Base-by-base conservation (phyloP, 1,140 invertebrate genomes). In the Holcopasites calliopsidis region DNA sequence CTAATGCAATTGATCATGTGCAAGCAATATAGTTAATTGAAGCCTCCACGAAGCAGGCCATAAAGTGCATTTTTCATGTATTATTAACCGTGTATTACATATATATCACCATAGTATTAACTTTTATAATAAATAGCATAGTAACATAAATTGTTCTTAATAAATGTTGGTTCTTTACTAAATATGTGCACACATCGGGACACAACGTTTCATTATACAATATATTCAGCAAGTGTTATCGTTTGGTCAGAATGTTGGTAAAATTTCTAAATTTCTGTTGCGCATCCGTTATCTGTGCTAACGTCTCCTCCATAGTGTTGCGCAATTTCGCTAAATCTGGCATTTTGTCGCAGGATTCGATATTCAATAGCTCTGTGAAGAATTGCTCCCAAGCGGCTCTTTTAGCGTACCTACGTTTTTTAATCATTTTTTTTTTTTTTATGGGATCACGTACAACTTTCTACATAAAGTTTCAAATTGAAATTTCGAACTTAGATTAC, bases 321-420 rank as follows among this genome's bases (percentile, higher is more conserved):
- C 94, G 93, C 61, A 95, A 87, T 80, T 93, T 92, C 76, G 93
- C 91, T 60, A 95, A 87, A 86, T 95, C 94, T 0, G 95, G 94
- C 87, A 95, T 91, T 77, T 92, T 93, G 28, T 93, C 93, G 77
- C 94, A 95, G 54, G 95, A 94, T 65, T 94, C 93, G n/a, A 95
- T 91, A 87, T 95, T 95, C 50, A 95, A 88, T 58, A 95, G 85
- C 35, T 94, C 92, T 1, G 93, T 93, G 79, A 95, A 95, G 82
- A 94, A 93, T 69, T 92, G 92, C 76, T 95, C 94, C 95, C 95
- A 95, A 58, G 93, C 87, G 60, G 89, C 90, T 61, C 92, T 93
- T 81, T 94, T 94, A 77, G 94, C 93, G 80, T 95, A 95, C 86
- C 94, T 95, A 77, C 3, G 38, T 57, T 47, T 64, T 61, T 52